Base-by-base conservation (phyloP, 2,113 vertebrate species). In the Nerophis ophidion region DNA sequence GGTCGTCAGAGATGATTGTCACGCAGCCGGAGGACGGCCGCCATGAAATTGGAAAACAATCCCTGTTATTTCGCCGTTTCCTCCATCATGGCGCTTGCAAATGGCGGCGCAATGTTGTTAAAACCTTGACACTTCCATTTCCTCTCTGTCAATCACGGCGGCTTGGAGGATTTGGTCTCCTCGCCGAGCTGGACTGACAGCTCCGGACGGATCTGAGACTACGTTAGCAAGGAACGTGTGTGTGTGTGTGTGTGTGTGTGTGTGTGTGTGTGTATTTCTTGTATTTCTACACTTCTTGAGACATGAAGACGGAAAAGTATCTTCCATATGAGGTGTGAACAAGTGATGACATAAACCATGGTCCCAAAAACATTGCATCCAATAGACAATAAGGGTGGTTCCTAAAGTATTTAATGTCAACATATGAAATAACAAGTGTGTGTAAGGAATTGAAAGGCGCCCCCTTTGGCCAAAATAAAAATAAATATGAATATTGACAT, bases 41-140 rank as follows among this genome's bases (percentile, higher is more conserved):
- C 60, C 60, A 56, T 46, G 34, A 62, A 68, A 75, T 63, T 74
- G 51, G 47, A 36, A 66, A 65, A 56, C 57, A 54, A 44, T 61
- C 49, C 57, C 34, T 16, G 10, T 65, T 70, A 36, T 75, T 77
- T 51, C 36, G 46, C 46, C 7, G 17, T 38, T 52, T 19, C 17
- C 55, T 47, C 34, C 44, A 8, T 61, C 4, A 26, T 48, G 19
- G 38, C 63, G 61, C 34, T 77, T 63, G 68, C 55, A 35, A 68
- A 58, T 66, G 72, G 38, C 61, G 69, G 44, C 60, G 40, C 10
- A 10, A 70, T 38, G 12, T 69, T 70, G 66, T 84, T 87, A 80
- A 79, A 81, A 79, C 74, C 74, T 84, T 83, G 72, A 88, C 86
- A 86, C 81, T 82, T 85, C 82, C 86, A 86, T 89, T 87, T 88